Conservation (phyloP, 2,797 vertebrate species). For the Picus viridis region DNA sequence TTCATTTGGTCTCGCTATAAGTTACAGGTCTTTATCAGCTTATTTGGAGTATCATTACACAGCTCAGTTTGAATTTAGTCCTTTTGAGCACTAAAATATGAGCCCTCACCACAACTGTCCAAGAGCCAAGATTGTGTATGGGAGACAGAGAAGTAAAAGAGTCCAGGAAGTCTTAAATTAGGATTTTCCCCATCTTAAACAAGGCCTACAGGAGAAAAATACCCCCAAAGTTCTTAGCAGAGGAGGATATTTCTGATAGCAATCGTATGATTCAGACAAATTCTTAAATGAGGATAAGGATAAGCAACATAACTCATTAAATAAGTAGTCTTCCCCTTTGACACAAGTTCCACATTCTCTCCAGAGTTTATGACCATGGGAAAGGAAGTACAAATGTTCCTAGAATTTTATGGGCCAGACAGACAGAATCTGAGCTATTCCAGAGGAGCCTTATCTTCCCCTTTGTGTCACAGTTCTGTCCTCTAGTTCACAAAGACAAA, state of each 20-base stretch:
- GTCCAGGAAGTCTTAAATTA: slow-evolving; percentile 46
- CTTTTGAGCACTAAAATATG: neutral
- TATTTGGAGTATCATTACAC: neutral
- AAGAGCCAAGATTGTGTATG: neutral
- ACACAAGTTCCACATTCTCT: slow-evolving; percentile 56
- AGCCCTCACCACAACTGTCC: neutral
- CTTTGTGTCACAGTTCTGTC: neutral
- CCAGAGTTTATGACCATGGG: slow-evolving; percentile 65
- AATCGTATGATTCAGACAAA: slow-evolving; percentile 48
- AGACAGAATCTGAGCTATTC: slow-evolving; percentile 48
- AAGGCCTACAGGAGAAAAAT: slow-evolving; percentile 14
- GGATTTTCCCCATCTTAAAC: neutral
- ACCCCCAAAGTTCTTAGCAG: neutral
- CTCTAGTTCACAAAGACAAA: neutral
- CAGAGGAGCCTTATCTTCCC: slow-evolving; percentile 48
- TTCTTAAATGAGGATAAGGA: slow-evolving; percentile 57
- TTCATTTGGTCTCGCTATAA: neutral
- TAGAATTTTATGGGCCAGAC: slow-evolving; percentile 49
- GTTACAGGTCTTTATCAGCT: neutral
- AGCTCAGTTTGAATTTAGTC: neutral
- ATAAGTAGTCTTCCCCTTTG: slow-evolving; percentile 45
- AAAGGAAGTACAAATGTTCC: slow-evolving; percentile 60
- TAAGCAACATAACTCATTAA: slow-evolving; percentile 61
- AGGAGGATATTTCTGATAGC: slow-evolving; percentile 51
- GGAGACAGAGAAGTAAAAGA: neutral